phyloP scores from a whole-genome alignment of 2,888 invertebrate species.

The Cepaea hortensis region DNA sequence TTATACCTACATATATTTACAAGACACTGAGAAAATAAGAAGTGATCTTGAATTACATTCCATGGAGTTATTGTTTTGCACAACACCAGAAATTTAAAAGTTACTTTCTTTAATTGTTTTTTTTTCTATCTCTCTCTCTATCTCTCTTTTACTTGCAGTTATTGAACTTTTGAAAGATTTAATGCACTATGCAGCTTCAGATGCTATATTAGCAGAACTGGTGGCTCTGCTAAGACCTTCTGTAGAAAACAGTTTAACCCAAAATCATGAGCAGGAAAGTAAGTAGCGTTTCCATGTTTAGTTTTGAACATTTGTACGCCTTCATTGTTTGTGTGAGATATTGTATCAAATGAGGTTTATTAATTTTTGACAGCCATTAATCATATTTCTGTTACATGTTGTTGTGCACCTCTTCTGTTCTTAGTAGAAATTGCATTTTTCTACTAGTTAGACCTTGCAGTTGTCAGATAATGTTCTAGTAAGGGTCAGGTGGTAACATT shows the following conservation, averaged over 20 bases:
- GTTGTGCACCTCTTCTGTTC: not conserved
- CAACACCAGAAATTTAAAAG: too few relatives aligned
- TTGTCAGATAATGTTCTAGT: too few relatives aligned
- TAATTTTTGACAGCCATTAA: not conserved
- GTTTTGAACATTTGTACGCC: not conserved
- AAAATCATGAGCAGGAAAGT: slow-evolving; percentile 70
- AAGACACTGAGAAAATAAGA: too few relatives aligned
- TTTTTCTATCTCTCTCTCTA: not conserved
- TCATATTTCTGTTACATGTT: not conserved
- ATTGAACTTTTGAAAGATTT: slow-evolving; percentile 75
- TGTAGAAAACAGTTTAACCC: slow-evolving; percentile 69
- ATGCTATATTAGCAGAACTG: slow-evolving; percentile 68
- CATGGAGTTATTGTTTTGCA: too few relatives aligned
- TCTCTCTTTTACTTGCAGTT: slow-evolving; percentile 60
- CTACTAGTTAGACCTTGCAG: too few relatives aligned
- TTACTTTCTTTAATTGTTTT: not conserved
- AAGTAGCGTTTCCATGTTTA: not conserved
- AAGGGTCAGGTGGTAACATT: too few relatives aligned
- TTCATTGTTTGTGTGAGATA: not conserved
- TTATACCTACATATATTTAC: too few relatives aligned
- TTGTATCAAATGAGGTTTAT: too few relatives aligned
- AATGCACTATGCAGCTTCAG: slow-evolving; percentile 74
- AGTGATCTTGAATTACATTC: too few relatives aligned
- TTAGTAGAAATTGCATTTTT: not conserved
- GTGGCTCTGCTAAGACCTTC: slow-evolving; percentile 71